Conservation (phyloP, 2,797 vertebrate genomes). For the Pangasius mekongensis region DNA sequence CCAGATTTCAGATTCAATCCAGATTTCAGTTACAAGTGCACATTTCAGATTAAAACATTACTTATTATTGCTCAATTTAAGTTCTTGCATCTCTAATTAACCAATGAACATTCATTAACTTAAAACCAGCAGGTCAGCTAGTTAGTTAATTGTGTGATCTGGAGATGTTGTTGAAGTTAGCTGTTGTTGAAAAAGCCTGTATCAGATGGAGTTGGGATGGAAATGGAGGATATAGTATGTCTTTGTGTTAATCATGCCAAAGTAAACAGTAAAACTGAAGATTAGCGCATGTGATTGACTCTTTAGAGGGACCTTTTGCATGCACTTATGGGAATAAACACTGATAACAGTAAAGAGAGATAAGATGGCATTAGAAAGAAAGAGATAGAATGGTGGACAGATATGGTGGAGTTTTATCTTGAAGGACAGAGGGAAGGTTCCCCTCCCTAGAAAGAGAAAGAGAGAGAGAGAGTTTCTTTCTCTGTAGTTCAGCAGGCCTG, state of each 20-base stretch:
- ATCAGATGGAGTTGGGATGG: background rate
- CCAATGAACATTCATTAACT: background rate
- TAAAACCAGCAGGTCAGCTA: background rate
- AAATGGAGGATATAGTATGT: background rate
- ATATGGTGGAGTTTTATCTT: constrained; percentile 4
- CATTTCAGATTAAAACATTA: background rate
- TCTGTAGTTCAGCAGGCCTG: background rate
- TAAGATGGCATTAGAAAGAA: constrained; percentile 42
- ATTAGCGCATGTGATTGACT: constrained; percentile 29
- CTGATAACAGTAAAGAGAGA: constrained; percentile 60
- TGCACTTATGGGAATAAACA: constrained; percentile 48
- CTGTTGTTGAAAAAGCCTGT: background rate
- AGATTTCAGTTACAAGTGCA: background rate
- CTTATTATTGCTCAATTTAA: background rate
- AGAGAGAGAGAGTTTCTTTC: background rate
- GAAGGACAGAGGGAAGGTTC: constrained; percentile 20
- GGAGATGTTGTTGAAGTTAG: background rate
- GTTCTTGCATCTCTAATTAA: background rate
- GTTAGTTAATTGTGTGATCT: background rate
- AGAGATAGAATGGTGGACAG: constrained; percentile 55
- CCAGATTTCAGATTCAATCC: background rate
- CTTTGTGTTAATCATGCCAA: constrained; percentile 8
- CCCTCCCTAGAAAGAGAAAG: background rate
- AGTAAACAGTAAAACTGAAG: constrained; percentile 26
- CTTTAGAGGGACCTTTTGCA: constrained; percentile 24